Evolutionary conservation across 2,797 vertebrate genomes (phyloP), one percentile per base, ranked within the genome.

Genomic region (Sebastes dallii): DNA sequence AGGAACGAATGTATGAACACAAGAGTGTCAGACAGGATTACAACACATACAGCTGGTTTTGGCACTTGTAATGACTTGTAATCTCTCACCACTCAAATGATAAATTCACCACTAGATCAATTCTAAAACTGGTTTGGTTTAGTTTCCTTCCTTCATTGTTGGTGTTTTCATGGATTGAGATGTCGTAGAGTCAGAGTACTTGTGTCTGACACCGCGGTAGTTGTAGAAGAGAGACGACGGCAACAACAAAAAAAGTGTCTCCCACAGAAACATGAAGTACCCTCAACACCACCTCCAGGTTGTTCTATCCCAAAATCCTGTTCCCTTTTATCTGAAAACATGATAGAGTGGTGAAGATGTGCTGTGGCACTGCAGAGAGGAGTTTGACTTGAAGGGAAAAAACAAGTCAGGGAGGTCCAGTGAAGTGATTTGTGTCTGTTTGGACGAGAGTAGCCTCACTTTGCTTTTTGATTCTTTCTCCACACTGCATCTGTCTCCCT

Each of bases 231-330:
- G 30, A 29, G n/a, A 58, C 2, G 52, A 77, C 42, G 9, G 30
- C 22, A n/a, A 27, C 24, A 60, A 62, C 39, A 80, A 69, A 25
- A n/a, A 59, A 20, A 8, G 30, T 56, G 61, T 18, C 60, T 70
- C 29, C 16, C 3, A 4, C 72, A 72, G 62, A 46, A 66, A 60
- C 22, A 25, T 66, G 2, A 30, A 72, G 54, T 1, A n/a, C 56
- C 52, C 66, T 86, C 25, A 9, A 30, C 50, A 62, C 66, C 66
- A 77, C 24, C 16, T 12, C 52, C 72, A 71, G 60, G 64, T 67
- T 59, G 6, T 8, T 60, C 68, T 10, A 8, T 81, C 64, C 11
- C 24, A 29, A 58, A 55, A 60, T 18, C 18, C 14, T 74, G 65
- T n/a, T 65, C 3, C 24, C 32, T 85, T 68, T 75, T 6, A 46